phyloP scores from a whole-genome alignment of 2,113 vertebrate species.

The Malurus melanocephalus region DNA sequence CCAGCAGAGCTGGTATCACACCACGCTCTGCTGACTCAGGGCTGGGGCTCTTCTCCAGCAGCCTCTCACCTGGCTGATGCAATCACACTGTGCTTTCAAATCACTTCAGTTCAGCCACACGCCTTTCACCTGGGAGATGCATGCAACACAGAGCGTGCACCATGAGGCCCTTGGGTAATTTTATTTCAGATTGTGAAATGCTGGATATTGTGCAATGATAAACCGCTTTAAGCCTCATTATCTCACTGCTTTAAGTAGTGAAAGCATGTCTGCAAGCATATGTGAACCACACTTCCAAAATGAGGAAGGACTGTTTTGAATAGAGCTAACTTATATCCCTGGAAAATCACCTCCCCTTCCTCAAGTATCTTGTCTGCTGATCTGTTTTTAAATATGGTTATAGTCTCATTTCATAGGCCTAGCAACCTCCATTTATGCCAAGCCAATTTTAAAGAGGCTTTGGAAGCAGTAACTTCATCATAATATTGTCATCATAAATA shows the following conservation, averaged over 20 bases:
- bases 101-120: neutral
- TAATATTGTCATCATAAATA: neutral
- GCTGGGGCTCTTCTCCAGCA: neutral
- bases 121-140: neutral
- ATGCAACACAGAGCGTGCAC: neutral
- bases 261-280: neutral
- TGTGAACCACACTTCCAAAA: neutral
- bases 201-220: neutral
- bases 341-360: neutral
- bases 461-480: neutral
- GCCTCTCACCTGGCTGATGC: constrained; percentile 38
- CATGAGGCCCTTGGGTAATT: neutral
- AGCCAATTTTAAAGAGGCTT: neutral
- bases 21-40: neutral
- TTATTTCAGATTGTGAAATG: constrained; percentile 31
- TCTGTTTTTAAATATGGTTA: neutral
- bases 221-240: neutral
- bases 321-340: neutral
- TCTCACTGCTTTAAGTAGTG: constrained; percentile 10
- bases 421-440: neutral
- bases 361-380: neutral
- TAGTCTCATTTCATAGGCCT: neutral
- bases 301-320: neutral
- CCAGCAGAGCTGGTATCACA: neutral
- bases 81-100: constrained; percentile 7